A percentile compares a stretch with the other conserved stretches of the same genome.
phyloP scores from a whole-genome alignment of 2,113 vertebrate genomes.

The Urocitellus parryii region DNA sequence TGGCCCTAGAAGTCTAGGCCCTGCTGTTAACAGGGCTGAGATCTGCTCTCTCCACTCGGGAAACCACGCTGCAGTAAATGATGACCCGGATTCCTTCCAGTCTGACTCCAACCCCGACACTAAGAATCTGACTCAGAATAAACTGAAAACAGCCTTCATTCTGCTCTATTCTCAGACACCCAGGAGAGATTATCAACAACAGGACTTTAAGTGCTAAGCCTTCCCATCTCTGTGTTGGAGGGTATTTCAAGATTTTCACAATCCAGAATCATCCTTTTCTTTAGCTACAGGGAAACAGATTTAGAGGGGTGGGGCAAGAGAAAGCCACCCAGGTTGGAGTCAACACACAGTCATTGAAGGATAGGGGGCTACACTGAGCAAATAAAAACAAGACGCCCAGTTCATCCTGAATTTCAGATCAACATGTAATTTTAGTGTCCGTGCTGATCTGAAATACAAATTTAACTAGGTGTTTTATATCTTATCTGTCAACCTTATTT shows the following conservation, averaged over 20 bases:
- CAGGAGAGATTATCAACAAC: neutral
- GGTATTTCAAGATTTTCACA: neutral
- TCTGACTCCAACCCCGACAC: neutral
- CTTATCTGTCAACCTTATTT: neutral
- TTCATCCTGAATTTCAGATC: neutral
- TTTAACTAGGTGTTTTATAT: neutral
- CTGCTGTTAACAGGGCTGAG: too few species aligned
- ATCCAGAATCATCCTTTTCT: neutral
- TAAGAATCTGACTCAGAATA: too few species aligned
- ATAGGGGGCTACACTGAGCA: neutral
- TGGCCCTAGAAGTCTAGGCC: accelerated
- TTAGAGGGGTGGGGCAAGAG: neutral
- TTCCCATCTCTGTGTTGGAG: neutral
- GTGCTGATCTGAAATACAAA: neutral
- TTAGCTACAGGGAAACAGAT: too few species aligned
- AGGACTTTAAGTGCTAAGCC: neutral
- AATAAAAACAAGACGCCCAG: neutral
- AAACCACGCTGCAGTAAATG: too few species aligned
- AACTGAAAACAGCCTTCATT: neutral
- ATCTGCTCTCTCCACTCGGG: accelerated
- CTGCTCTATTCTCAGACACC: neutral
- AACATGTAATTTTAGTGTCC: neutral
- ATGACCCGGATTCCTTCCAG: accelerated
- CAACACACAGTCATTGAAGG: neutral
- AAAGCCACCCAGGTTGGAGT: too few species aligned